phyloP scores from a whole-genome alignment of 1,140 invertebrate genomes.

The Subanguina moxae region DNA sequence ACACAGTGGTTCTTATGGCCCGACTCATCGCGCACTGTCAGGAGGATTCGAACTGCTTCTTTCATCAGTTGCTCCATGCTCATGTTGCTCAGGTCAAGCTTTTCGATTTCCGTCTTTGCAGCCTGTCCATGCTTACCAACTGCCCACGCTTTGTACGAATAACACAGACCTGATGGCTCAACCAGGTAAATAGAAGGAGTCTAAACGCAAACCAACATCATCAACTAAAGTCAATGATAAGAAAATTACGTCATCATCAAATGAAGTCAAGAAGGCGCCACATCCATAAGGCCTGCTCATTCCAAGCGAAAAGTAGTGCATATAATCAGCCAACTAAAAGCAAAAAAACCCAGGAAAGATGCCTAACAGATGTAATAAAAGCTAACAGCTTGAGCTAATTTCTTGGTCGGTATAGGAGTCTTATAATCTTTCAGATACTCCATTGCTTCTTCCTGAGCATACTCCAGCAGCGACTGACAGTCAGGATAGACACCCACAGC shows the following conservation, averaged over 20 bases:
- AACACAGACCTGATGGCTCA: constrained; percentile 86
- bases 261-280: constrained; percentile 45
- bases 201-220: too few species aligned
- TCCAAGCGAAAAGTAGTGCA: constrained; percentile 58
- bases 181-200: constrained; percentile 87
- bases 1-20: constrained; percentile 97
- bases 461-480: constrained; percentile 46
- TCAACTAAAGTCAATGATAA: constrained; percentile 68
- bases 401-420: constrained; percentile 43
- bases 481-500: constrained; percentile 54
- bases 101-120: constrained; percentile 99
- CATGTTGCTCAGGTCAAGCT: constrained; percentile 69
- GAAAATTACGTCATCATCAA: constrained; percentile 69
- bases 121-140: constrained; percentile 94
- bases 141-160: constrained; percentile 93
- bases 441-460: constrained; percentile 45
- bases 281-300: constrained; percentile 52
- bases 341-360: constrained; percentile 16
- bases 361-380: neutral
- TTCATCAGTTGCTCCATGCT: constrained; percentile 50
- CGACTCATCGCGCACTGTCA: constrained; percentile 79
- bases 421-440: constrained; percentile 49
- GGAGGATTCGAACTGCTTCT: constrained; percentile 56
- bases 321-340: constrained; percentile 49
- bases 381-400: constrained; percentile 38